Evolutionary conservation across 2,888 invertebrate species (phyloP), one percentile per base, ranked within the genome.

Genomic region (Drosophila borealis): DNA sequence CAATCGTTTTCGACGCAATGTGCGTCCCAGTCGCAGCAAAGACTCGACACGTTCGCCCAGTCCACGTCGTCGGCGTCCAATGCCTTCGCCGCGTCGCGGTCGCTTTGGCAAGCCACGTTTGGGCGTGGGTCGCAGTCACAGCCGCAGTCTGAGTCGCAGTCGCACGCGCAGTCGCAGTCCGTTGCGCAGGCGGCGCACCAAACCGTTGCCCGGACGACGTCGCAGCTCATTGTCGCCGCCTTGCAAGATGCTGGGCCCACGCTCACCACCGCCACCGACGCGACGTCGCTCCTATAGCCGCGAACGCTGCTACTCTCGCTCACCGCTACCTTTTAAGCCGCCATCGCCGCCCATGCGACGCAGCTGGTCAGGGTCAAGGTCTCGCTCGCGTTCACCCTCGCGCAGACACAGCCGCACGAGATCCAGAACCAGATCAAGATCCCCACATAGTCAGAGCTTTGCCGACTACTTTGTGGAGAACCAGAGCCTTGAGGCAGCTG

Each of bases 341-440:
- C 92, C 91, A 0, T 91, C 92, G 8, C 92, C 92, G 2, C 92
- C 92, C 3, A 90, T 91, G 90, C 90, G 89, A 3, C 89, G 91
- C 25, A 91, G 90, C 53, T 72, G 84, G 51, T 89, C 90, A 0
- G 75, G 81, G 14, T 59, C 90, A 0, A 76, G 81, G 17, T 59
- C 90, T 4, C 68, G 78, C 11, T 76, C 82, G 48, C 74, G 78
- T 25, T 70, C 67, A 2, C 55, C 74, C n/a, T 33, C 69, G 0
- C 74, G 57, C 0, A 56, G 73, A 2, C 68, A 60, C 14, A 75
- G 71, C 10, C 70, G 76, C 2, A 65, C 83, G 2, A 36, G 53
- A 14, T 67, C 76, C 0, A 21, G 36, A 2, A 33, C 45, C 17
- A 49, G 69, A 10, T 84, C 84, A 0, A 57, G 72, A 50, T 79